Percentiles rank a stretch among this genome's conserved stretches.
phyloP scores from a whole-genome alignment of 2,888 invertebrate genomes.

The Pandemis heparana region DNA sequence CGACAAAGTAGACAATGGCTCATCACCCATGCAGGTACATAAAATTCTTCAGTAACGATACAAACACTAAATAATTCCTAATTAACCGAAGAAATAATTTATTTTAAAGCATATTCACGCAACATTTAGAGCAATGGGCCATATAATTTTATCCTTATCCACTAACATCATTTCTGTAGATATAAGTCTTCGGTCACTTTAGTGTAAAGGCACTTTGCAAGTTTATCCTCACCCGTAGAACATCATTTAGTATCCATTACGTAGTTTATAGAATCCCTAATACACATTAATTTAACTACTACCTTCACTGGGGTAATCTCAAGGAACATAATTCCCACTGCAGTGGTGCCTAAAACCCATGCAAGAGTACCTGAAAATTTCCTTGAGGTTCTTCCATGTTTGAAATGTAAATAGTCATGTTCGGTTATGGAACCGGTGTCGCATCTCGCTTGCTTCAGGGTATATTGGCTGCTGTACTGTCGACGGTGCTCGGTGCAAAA shows the following conservation, averaged over 20 bases:
- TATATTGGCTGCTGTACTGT: conserved; percentile 96
- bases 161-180: conserved; percentile 80
- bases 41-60: conserved; percentile 7
- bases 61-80: conserved; percentile 43
- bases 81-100: conserved; percentile 44
- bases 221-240: conserved; percentile 74
- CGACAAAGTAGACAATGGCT: conserved; percentile 96
- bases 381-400: conserved; percentile 70
- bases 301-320: conserved; percentile 71
- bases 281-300: conserved; percentile 72
- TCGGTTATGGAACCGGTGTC: conserved; percentile 83
- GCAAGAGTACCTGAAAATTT: conserved; percentile 34
- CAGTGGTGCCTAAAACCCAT: conserved; percentile 34
- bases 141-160: conserved; percentile 69
- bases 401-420: conserved; percentile 81
- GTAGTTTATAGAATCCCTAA: conserved; percentile 69
- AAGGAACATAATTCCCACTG: conserved; percentile 51
- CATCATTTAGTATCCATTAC: conserved; percentile 57
- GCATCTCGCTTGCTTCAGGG: conserved; percentile 91
- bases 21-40: conserved; percentile 94
- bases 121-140: conserved; percentile 30
- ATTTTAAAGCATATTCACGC: conserved; percentile 37
- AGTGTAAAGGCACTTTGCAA: conserved; percentile 74
- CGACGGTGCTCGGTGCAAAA: conserved; percentile 95
- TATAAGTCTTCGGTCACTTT: conserved; percentile 65